These are phyloP conservation scores for Tethea ocularis DNA, from an alignment of 2,888 invertebrate genomes.

Conservation along the genomic window DNA sequence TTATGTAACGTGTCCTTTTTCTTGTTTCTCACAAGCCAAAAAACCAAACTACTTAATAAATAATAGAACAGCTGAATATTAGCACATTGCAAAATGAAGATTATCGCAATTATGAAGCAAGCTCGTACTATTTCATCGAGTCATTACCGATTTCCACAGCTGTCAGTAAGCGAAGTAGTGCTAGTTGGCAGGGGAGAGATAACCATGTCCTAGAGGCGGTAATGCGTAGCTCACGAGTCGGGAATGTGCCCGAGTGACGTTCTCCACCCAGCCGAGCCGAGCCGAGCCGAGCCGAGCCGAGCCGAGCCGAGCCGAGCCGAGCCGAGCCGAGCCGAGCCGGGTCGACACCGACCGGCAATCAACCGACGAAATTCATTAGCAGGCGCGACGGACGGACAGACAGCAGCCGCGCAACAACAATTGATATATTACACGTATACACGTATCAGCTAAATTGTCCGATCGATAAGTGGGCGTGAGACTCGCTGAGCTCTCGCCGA, in stretches of 20 bases:
- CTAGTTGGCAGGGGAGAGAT: background rate
- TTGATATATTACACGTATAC: conserved; percentile 71
- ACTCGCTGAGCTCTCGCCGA: conserved; percentile 24
- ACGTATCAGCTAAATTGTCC: conserved; percentile 72
- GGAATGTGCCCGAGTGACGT: background rate
- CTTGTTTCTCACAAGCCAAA: no score
- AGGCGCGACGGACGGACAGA: conserved; percentile 49
- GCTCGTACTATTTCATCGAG: background rate
- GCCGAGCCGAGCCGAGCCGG: background rate
- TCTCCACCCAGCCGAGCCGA: background rate
- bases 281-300: background rate
- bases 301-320: background rate
- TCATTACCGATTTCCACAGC: background rate
- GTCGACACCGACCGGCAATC: conserved; percentile 22
- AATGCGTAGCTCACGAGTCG: background rate
- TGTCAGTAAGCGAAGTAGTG: background rate
- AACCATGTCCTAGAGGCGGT: background rate
- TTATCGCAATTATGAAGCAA: background rate
- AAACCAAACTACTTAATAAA: background rate
- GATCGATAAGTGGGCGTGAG: conserved; percentile 76
- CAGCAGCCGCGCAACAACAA: conserved; percentile 40
- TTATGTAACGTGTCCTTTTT: no score
- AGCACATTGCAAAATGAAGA: background rate
- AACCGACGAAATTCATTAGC: conserved; percentile 44
- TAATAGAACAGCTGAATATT: background rate